phyloP scores from a whole-genome alignment of 2,113 vertebrate species.

The Pica pica region DNA sequence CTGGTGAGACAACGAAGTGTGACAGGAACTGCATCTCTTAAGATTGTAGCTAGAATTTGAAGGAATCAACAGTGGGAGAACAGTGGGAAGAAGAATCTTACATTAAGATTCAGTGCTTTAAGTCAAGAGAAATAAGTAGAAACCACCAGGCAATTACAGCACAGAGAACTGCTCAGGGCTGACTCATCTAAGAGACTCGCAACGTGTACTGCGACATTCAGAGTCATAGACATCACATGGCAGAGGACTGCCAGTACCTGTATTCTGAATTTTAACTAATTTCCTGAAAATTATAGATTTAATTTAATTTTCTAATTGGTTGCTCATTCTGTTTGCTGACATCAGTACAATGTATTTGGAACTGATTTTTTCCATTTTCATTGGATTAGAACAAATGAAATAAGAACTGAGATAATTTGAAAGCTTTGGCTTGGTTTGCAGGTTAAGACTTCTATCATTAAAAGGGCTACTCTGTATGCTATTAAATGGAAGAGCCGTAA shows the following conservation, averaged over 20 bases:
- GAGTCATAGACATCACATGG: not conserved
- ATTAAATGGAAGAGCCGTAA: not conserved
- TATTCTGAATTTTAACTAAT: not conserved
- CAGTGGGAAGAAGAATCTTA: no score
- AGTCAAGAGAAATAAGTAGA: not conserved
- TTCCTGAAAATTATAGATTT: not conserved
- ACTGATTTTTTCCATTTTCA: not conserved
- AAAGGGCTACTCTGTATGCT: not conserved
- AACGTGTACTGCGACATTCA: not conserved
- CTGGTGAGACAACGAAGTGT: not conserved
- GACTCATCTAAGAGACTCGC: not conserved
- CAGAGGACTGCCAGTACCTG: not conserved
- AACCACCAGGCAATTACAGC: not conserved
- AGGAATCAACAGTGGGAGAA: not conserved
- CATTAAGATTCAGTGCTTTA: not conserved
- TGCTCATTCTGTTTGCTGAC: not conserved
- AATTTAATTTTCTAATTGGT: not conserved
- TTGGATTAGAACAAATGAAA: not conserved
- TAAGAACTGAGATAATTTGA: not conserved
- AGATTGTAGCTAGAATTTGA: not conserved
- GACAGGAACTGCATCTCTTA: not conserved
- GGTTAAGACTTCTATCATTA: not conserved
- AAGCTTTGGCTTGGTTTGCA: not conserved
- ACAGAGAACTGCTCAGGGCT: not conserved
- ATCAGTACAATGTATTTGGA: not conserved